A percentile compares a stretch with the other conserved stretches of the same genome.
phyloP scores from a whole-genome alignment of 1,140 invertebrate genomes.

The Tetragnatha versicolor region DNA sequence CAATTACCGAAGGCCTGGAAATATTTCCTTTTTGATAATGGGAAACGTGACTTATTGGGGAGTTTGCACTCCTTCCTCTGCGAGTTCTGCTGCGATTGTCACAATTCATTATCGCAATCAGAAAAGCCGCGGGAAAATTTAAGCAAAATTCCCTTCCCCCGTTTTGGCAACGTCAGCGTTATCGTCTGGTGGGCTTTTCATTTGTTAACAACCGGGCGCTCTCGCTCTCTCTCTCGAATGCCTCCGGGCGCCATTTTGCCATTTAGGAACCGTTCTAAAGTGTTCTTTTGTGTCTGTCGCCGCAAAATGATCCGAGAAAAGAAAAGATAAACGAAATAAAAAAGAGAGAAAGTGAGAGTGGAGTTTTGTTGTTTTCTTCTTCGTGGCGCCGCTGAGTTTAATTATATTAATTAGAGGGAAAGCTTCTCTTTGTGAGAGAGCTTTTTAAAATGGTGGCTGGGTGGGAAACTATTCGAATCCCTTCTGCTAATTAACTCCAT shows the following conservation, averaged over 20 bases:
- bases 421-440: slow-evolving; percentile 35
- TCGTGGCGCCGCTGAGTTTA: slow-evolving; percentile 21
- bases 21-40: slow-evolving; percentile 52
- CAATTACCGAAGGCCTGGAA: slow-evolving; percentile 34
- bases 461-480: slow-evolving; percentile 30
- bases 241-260: slow-evolving; percentile 29
- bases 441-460: slow-evolving; percentile 18
- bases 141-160: slow-evolving; percentile 30
- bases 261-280: slow-evolving; percentile 37
- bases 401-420: slow-evolving; percentile 50
- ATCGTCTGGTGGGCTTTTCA: slow-evolving; percentile 32
- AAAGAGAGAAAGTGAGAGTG: neutral
- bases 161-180: slow-evolving; percentile 42
- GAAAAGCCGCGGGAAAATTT: slow-evolving; percentile 45
- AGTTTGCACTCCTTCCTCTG: slow-evolving; percentile 12
- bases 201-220: slow-evolving; percentile 47
- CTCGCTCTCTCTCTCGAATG: slow-evolving; percentile 9
- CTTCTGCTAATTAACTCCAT: slow-evolving; percentile 42
- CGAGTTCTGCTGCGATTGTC: slow-evolving; percentile 27
- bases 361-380: neutral
- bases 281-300: slow-evolving; percentile 41
- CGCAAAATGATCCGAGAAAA: slow-evolving; percentile 30
- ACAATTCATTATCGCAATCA: slow-evolving; percentile 54
- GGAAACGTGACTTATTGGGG: slow-evolving; percentile 44
- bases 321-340: neutral